These are phyloP conservation scores for Rapana venosa DNA, from an alignment of 2,888 invertebrate genomes.

Conservation along the genomic window DNA sequence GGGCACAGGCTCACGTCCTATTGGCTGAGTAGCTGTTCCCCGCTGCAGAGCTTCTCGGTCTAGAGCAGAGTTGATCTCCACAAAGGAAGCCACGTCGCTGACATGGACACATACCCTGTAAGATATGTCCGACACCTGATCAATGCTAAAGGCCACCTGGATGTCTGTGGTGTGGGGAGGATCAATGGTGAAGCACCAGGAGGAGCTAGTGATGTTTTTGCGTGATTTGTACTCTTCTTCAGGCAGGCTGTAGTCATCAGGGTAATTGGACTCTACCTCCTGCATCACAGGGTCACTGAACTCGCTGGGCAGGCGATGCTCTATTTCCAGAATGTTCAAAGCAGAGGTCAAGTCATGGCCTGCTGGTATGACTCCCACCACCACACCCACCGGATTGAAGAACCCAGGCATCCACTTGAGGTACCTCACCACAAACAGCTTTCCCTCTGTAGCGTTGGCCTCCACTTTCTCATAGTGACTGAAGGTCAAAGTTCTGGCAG, in stretches of 20 bases:
- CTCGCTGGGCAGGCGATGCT: constrained; percentile 62
- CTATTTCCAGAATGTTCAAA: constrained; percentile 59
- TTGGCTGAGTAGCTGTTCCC: constrained; percentile 62
- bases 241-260: constrained; percentile 55
- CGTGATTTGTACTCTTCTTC: constrained; percentile 53
- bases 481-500: constrained; percentile 54
- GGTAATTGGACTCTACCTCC: constrained; percentile 59
- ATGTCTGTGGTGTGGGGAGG: constrained; percentile 52
- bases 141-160: constrained; percentile 66
- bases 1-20: constrained; percentile 56
- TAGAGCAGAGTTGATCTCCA: constrained; percentile 60
- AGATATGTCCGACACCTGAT: constrained; percentile 55
- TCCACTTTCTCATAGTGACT: constrained; percentile 67
- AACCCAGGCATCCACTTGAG: constrained; percentile 69
- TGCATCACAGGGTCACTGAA: constrained; percentile 53
- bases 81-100: constrained; percentile 67
- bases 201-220: constrained; percentile 55
- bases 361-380: constrained; percentile 67
- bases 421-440: constrained; percentile 72
- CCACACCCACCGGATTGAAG: constrained; percentile 69
- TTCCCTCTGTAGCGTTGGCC: constrained; percentile 54
- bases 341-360: constrained; percentile 47
- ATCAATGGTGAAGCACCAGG: constrained; percentile 66
- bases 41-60: constrained; percentile 65
- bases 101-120: constrained; percentile 65